phyloP scores from a whole-genome alignment of 2,888 invertebrate species.

The Ormia ochracea region DNA sequence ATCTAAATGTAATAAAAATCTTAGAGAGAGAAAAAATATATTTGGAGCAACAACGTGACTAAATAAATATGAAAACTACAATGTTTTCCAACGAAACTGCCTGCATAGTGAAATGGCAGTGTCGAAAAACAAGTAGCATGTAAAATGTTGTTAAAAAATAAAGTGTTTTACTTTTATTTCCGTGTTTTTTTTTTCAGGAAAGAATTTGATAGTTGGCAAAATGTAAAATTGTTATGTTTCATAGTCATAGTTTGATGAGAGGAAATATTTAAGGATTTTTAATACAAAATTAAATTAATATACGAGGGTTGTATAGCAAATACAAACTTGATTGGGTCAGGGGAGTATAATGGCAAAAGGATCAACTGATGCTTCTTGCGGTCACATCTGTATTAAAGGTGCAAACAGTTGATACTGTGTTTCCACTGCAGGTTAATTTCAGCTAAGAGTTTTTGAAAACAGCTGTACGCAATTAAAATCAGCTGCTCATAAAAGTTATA shows the following conservation, averaged over 20 bases:
- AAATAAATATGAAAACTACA: conserved; percentile 34
- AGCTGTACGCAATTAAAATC: too few relatives aligned
- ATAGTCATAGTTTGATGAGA: not conserved
- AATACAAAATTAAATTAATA: not conserved
- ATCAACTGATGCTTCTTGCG: too few relatives aligned
- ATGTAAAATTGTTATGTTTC: not conserved
- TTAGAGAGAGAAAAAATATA: not conserved
- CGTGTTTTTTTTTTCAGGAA: not conserved
- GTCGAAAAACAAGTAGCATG: too few relatives aligned
- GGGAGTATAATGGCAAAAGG: too few relatives aligned
- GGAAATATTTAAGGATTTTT: not conserved
- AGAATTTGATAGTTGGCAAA: not conserved
- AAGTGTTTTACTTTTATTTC: not conserved
- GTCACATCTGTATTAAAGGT: too few relatives aligned
- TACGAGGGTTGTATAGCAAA: not conserved
- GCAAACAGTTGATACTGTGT: too few relatives aligned
- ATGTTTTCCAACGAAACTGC: not conserved
- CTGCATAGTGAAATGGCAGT: not conserved
- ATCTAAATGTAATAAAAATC: not conserved
- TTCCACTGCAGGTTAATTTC: too few relatives aligned
- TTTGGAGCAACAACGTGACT: conserved; percentile 55
- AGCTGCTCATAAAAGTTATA: too few relatives aligned
- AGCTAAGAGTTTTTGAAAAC: too few relatives aligned
- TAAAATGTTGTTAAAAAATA: too few relatives aligned
- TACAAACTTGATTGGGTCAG: too few relatives aligned